A percentile compares a stretch with the other conserved stretches of the same genome.
Conservation (phyloP, 1,140 invertebrate species). For the Panagrolaimus sp. region DNA sequence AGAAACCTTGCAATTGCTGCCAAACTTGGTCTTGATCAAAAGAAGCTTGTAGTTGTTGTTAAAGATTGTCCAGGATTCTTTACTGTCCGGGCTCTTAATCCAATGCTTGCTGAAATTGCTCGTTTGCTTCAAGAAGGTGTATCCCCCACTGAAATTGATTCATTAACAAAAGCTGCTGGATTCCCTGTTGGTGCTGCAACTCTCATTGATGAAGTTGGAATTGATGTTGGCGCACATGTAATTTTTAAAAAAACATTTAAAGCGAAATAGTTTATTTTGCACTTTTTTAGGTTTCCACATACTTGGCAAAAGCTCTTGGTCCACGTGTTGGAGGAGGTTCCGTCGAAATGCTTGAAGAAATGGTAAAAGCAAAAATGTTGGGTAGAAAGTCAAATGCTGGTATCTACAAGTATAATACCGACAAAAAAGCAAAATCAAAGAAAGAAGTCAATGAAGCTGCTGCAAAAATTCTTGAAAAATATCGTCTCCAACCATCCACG, state of each 20-base stretch:
- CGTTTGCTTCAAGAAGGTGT: slow-evolving; percentile 87
- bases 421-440: slow-evolving; percentile 45
- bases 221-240: slow-evolving; percentile 86
- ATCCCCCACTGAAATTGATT: slow-evolving; percentile 58
- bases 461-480: slow-evolving; percentile 65
- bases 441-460: slow-evolving; percentile 55
- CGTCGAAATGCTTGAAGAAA: slow-evolving; percentile 72
- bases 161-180: slow-evolving; percentile 76
- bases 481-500: slow-evolving; percentile 65
- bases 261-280: slow-evolving; percentile 32
- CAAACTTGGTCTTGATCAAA: slow-evolving; percentile 79
- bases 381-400: slow-evolving; percentile 64
- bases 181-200: slow-evolving; percentile 94
- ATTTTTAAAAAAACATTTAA: slow-evolving; percentile 65
- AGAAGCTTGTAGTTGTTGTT: slow-evolving; percentile 91
- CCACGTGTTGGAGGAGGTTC: slow-evolving; percentile 73
- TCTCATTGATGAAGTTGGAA: slow-evolving; percentile 79
- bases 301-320: slow-evolving; percentile 68
- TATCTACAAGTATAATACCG: slow-evolving; percentile 53
- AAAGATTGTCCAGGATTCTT: slow-evolving; percentile 99
- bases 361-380: slow-evolving; percentile 81
- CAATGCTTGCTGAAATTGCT: slow-evolving; percentile 82
- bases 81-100: slow-evolving; percentile 85
- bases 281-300: slow-evolving; percentile 45
- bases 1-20: slow-evolving; percentile 72